phyloP scores from a whole-genome alignment of 2,113 vertebrate genomes.

The Tachycineta bicolor region DNA sequence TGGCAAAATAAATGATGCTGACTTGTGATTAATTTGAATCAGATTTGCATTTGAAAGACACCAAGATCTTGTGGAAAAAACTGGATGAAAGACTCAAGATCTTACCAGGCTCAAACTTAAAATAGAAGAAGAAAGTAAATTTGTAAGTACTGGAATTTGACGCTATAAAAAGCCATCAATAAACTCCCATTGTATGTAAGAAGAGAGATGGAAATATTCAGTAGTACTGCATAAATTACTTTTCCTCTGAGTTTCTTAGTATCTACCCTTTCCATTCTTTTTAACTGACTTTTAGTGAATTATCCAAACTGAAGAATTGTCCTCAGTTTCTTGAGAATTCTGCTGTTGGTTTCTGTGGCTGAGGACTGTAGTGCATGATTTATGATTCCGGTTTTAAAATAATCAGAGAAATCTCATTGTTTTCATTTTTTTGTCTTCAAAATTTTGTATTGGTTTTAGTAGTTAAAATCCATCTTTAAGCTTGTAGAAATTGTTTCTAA shows the following conservation, averaged over 20 bases:
- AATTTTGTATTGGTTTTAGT: not conserved
- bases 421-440: not conserved
- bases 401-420: not conserved
- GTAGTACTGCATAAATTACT: not conserved
- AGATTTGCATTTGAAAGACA: conserved; percentile 45
- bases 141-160: not conserved
- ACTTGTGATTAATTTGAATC: conserved; percentile 41
- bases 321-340: not conserved
- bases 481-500: not conserved
- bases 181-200: not conserved
- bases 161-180: not conserved
- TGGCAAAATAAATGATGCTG: conserved; percentile 16
- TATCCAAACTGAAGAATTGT: not conserved
- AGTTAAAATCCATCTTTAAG: not conserved
- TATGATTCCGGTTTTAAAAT: not conserved
- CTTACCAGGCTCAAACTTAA: not conserved
- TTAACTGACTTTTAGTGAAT: not conserved
- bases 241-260: not conserved
- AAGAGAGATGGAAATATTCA: not conserved
- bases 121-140: conserved; percentile 6
- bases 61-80: not conserved
- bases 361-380: not conserved
- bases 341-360: not conserved
- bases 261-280: not conserved
- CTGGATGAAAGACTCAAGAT: conserved; percentile 1